Conservation (phyloP, 1,140 invertebrate genomes). For the Littorina saxatilis region DNA sequence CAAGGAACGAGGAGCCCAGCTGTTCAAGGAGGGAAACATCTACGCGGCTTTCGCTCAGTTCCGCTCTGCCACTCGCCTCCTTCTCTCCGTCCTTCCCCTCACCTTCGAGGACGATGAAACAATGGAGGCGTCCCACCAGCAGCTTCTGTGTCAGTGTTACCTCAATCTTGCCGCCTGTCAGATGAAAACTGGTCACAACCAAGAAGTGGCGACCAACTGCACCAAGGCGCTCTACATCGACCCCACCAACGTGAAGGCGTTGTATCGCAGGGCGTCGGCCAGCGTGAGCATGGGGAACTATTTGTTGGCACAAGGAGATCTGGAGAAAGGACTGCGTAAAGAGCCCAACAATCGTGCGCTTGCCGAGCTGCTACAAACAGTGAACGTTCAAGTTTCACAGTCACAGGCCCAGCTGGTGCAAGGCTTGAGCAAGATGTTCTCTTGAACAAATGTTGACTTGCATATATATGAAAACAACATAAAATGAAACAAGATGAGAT, state of each 20-base stretch:
- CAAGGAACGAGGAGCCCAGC: slow-evolving; percentile 60
- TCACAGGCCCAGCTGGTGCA: slow-evolving; percentile 23
- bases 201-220: slow-evolving; percentile 80
- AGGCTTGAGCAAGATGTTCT: slow-evolving; percentile 42
- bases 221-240: slow-evolving; percentile 80
- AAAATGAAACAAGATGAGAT: too few relatives aligned
- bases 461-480: too few relatives aligned
- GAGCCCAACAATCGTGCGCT: slow-evolving; percentile 62
- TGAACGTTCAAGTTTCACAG: slow-evolving; percentile 14
- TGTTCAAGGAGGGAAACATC: slow-evolving; percentile 54
- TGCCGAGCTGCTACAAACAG: slow-evolving; percentile 37
- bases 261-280: slow-evolving; percentile 66
- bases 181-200: slow-evolving; percentile 80
- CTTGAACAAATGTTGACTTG: too few relatives aligned
- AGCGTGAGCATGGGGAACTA: slow-evolving; percentile 53
- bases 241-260: slow-evolving; percentile 80
- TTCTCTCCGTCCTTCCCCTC: slow-evolving; percentile 49
- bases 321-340: slow-evolving; percentile 48
- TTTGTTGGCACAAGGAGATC: slow-evolving; percentile 57
- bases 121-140: slow-evolving; percentile 32
- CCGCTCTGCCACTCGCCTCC: slow-evolving; percentile 53
- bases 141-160: slow-evolving; percentile 57
- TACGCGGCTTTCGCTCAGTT: slow-evolving; percentile 60
- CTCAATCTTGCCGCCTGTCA: slow-evolving; percentile 73
- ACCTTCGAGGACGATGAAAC: neutral